phyloP scores from a whole-genome alignment of 2,888 invertebrate genomes.

The Lomographa bimaculata region DNA sequence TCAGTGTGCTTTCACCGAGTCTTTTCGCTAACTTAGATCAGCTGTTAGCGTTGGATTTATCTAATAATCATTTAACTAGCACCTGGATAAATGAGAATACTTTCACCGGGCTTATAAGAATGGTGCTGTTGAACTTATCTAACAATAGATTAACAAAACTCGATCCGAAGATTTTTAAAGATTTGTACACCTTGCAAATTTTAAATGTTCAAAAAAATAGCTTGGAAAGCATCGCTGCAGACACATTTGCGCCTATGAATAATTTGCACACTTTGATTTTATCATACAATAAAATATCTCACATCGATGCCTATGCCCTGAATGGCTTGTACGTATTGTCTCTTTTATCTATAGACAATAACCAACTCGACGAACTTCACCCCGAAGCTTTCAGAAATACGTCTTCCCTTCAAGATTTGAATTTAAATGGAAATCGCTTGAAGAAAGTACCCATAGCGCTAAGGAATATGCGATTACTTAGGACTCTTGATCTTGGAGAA shows the following conservation, averaged over 20 bases:
- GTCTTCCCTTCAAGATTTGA: conserved; percentile 94
- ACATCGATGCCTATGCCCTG: conserved; percentile 92
- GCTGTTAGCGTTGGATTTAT: conserved; percentile 91
- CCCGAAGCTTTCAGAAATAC: conserved; percentile 95
- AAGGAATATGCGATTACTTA: conserved; percentile 92
- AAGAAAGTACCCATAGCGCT: conserved; percentile 91
- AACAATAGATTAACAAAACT: conserved; percentile 92
- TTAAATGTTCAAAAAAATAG: conserved; percentile 93
- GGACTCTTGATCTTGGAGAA: conserved; percentile 95
- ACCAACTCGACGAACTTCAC: conserved; percentile 92
- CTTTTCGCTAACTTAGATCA: conserved; percentile 93
- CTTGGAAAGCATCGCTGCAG: conserved; percentile 92
- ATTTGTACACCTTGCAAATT: conserved; percentile 93
- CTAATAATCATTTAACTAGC: conserved; percentile 93
- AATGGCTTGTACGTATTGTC: conserved; percentile 95
- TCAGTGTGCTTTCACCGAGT: conserved; percentile 92
- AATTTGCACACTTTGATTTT: conserved; percentile 95
- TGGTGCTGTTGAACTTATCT: conserved; percentile 93
- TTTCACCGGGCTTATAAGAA: conserved; percentile 93
- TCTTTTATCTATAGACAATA: conserved; percentile 93
- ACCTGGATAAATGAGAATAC: conserved; percentile 93
- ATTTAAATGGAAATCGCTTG: conserved; percentile 94
- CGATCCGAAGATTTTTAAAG: conserved; percentile 92
- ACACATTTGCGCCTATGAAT: conserved; percentile 95
- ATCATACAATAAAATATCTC: conserved; percentile 93